Percentiles rank a stretch among this genome's conserved stretches.
Conservation (phyloP, 2,797 vertebrate species). For the Gymnocypris eckloni region DNA sequence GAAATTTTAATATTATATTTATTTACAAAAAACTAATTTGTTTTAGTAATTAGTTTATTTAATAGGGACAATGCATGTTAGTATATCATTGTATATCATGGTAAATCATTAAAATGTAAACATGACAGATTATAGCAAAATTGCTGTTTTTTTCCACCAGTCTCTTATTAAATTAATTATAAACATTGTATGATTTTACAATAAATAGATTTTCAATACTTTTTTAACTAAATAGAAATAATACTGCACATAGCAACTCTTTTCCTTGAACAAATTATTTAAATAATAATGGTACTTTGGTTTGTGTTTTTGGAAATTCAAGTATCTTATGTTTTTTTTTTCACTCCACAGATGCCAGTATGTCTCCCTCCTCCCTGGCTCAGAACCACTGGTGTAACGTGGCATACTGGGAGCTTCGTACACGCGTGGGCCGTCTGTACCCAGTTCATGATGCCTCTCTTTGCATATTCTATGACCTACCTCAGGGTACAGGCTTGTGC, state of each 20-base stretch:
- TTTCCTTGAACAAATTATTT: background rate
- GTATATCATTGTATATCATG: background rate
- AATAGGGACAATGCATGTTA: background rate
- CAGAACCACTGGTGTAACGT: constrained; percentile 96
- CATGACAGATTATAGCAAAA: background rate
- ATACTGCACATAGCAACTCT: background rate
- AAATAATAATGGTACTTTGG: background rate
- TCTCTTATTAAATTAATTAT: background rate
- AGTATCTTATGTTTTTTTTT: background rate
- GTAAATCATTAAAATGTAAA: background rate
- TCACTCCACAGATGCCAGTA: constrained; percentile 85
- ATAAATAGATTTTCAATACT: background rate
- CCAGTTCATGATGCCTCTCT: constrained; percentile 93
- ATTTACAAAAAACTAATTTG: background rate
- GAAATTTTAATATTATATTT: background rate
- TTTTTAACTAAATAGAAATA: background rate
- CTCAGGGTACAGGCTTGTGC: constrained; percentile 99
- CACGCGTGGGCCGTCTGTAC: constrained; percentile 94
- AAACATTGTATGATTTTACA: background rate
- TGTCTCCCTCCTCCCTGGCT: constrained; percentile 87
- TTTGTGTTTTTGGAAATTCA: background rate
- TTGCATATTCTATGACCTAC: constrained; percentile 99
- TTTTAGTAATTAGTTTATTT: background rate
- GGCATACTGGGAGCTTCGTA: constrained; percentile 98
- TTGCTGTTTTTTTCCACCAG: background rate